These are phyloP conservation scores for Cerceris ruficornis DNA, from an alignment of 2,888 invertebrate species.

Conservation along the genomic window DNA sequence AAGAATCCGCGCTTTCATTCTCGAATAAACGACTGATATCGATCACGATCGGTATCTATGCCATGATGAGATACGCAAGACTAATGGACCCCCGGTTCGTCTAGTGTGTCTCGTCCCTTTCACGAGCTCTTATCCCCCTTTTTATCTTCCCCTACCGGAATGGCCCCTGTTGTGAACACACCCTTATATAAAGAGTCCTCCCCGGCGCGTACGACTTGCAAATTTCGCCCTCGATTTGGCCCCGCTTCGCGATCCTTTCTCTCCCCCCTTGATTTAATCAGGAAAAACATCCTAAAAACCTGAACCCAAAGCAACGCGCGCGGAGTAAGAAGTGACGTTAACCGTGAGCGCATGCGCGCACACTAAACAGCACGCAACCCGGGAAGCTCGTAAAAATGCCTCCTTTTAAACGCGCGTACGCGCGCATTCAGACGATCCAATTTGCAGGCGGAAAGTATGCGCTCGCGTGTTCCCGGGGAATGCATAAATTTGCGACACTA, in stretches of 20 bases:
- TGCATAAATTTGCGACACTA: slow-evolving; percentile 42
- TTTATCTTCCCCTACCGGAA: slow-evolving; percentile 46
- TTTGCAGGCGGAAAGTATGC: slow-evolving; percentile 20
- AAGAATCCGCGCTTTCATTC: slow-evolving; percentile 58
- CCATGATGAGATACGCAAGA: slow-evolving; percentile 62
- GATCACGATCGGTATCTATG: slow-evolving; percentile 72
- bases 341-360: slow-evolving; percentile 3
- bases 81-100: slow-evolving; percentile 61
- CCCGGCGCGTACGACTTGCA: slow-evolving; percentile 55
- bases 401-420: background rate
- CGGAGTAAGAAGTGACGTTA: background rate
- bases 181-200: slow-evolving; percentile 41
- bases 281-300: slow-evolving; percentile 58
- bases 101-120: slow-evolving; percentile 44
- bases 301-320: slow-evolving; percentile 1
- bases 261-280: slow-evolving; percentile 59
- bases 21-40: slow-evolving; percentile 67
- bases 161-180: slow-evolving; percentile 38
- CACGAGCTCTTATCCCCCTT: slow-evolving; percentile 52
- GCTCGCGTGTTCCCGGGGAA: slow-evolving; percentile 34
- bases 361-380: background rate
- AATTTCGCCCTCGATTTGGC: slow-evolving; percentile 63
- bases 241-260: slow-evolving; percentile 23
- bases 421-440: background rate
- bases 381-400: background rate